Percentiles rank a stretch among this genome's conserved stretches.
Evolutionary conservation across 2,113 vertebrate species (phyloP).

Genomic region (Emydocephalus ijimae): DNA sequence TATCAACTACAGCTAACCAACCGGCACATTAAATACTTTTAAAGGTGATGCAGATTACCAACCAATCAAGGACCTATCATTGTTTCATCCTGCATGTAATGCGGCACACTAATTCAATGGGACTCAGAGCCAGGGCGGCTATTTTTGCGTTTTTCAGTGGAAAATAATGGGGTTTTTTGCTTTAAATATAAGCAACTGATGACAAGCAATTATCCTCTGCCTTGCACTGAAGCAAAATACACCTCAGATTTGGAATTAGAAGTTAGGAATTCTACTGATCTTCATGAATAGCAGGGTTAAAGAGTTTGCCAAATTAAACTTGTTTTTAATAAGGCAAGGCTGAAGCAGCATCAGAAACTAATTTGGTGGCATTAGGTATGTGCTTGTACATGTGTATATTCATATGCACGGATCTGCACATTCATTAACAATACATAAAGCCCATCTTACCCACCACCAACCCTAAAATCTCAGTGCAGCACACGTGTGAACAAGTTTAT

Average conservation of each 20-base stretch:
- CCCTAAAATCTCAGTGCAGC: background rate
- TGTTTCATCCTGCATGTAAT: background rate
- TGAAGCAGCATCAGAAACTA: background rate
- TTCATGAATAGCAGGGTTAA: background rate
- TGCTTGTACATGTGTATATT: background rate
- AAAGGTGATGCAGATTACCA: background rate
- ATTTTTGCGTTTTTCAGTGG: background rate
- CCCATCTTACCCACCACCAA: background rate
- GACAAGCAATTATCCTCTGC: background rate
- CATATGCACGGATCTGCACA: background rate
- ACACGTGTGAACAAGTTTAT: background rate
- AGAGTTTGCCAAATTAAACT: background rate
- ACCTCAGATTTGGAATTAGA: background rate
- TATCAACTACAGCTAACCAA: background rate
- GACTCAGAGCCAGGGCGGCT: background rate
- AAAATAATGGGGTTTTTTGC: background rate
- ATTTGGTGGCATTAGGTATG: background rate
- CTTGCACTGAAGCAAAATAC: background rate
- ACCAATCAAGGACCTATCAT: background rate
- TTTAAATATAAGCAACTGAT: background rate
- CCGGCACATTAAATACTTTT: background rate
- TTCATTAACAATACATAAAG: background rate
- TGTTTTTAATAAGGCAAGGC: background rate
- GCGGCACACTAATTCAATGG: background rate
- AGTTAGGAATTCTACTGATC: background rate